Conservation (phyloP, 2,888 invertebrate species). For the Leptopterna dolabrata region DNA sequence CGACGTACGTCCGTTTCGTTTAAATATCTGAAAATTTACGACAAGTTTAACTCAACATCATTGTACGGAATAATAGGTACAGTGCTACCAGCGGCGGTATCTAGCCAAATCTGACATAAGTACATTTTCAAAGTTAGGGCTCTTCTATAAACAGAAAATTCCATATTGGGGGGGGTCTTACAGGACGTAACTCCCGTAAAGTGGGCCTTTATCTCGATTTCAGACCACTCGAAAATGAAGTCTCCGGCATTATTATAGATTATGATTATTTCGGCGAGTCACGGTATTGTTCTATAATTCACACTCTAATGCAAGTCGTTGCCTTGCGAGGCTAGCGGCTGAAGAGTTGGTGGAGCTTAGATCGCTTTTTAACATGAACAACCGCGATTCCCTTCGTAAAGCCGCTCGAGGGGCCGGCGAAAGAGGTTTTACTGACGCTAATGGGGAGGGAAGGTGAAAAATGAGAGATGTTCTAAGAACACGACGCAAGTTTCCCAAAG, state of each 20-base stretch:
- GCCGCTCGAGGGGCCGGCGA: neutral
- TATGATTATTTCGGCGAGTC: constrained; percentile 5
- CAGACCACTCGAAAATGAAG: neutral
- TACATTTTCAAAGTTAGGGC: neutral
- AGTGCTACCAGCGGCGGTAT: no score
- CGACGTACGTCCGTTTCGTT: no score
- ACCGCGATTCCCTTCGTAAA: neutral
- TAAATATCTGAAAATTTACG: no score
- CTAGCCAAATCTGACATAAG: neutral
- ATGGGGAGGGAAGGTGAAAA: neutral
- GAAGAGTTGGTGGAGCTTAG: neutral
- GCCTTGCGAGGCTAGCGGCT: neutral
- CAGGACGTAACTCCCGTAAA: constrained; percentile 22
- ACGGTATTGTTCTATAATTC: constrained; percentile 30
- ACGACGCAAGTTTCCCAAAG: neutral
- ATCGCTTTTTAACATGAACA: constrained; percentile 10
- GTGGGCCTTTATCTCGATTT: constrained; percentile 32
- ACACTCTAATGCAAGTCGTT: neutral
- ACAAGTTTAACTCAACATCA: no score
- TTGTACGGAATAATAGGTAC: no score
- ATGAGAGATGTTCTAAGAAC: neutral
- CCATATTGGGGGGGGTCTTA: neutral
- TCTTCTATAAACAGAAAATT: neutral
- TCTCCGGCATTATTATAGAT: constrained; percentile 22
- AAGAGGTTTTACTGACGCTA: neutral